A percentile compares a stretch with the other conserved stretches of the same genome.
phyloP scores from a whole-genome alignment of 2,797 vertebrate species.

The Mormyrops boulengeri region DNA sequence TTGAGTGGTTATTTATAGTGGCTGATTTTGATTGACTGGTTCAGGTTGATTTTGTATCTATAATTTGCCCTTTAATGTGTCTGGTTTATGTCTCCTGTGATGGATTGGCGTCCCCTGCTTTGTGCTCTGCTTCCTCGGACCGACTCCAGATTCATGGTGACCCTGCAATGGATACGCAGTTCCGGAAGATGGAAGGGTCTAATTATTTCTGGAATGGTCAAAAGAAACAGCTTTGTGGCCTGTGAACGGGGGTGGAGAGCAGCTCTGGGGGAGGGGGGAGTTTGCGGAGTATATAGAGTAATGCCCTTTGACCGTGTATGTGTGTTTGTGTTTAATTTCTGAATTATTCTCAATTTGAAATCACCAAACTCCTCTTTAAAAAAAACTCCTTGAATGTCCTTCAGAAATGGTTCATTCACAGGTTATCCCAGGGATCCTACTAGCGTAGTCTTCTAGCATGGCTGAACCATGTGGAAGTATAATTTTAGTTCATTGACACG shows the following conservation, averaged over 20 bases:
- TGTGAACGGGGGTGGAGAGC: background rate
- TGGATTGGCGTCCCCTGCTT: background rate
- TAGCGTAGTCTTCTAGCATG: background rate
- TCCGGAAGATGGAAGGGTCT: background rate
- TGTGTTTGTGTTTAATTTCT: background rate
- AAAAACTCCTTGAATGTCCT: background rate
- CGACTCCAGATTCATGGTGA: background rate
- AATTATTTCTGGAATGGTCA: background rate
- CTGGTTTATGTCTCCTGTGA: background rate
- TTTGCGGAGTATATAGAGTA: background rate
- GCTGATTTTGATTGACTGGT: background rate
- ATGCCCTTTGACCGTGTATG: background rate
- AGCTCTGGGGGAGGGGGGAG: background rate
- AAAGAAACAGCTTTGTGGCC: background rate
- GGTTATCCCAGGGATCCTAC: background rate
- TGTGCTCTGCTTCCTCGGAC: background rate
- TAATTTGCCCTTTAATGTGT: conserved; percentile 8
- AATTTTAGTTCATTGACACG: background rate
- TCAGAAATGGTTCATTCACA: background rate
- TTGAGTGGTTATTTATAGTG: background rate
- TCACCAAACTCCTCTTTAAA: background rate
- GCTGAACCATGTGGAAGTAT: background rate
- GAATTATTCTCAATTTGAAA: background rate
- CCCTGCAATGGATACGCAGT: background rate
- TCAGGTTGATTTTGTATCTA: background rate